These are phyloP conservation scores for Odontamblyopus lacepedii DNA, from an alignment of 2,797 vertebrate species.

Conservation along the genomic window DNA sequence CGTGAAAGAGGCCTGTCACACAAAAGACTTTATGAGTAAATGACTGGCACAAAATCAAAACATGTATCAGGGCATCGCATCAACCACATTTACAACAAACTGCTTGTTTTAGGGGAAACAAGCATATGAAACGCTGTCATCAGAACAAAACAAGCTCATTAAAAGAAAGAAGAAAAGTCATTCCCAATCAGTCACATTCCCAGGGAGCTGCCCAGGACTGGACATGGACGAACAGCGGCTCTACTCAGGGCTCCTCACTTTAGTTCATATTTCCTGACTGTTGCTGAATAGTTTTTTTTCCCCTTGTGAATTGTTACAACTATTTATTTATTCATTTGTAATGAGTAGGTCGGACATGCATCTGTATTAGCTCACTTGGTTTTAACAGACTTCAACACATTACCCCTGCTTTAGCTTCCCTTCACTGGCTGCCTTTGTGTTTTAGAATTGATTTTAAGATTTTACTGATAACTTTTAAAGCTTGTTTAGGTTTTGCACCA, in stretches of 20 bases:
- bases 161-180: background rate
- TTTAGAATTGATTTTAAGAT: too few relatives aligned
- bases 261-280: background rate
- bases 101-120: background rate
- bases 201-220: background rate
- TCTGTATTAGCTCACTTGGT: too few relatives aligned
- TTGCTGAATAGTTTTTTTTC: too few relatives aligned
- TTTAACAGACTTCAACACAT: too few relatives aligned
- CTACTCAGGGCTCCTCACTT: background rate
- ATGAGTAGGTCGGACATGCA: too few relatives aligned
- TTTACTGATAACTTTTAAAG: too few relatives aligned
- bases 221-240: background rate
- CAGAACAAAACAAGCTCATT: background rate
- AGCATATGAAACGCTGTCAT: background rate
- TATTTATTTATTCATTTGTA: too few relatives aligned
- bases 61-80: background rate
- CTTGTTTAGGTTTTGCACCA: too few relatives aligned
- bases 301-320: too few relatives aligned
- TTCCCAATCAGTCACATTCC: background rate
- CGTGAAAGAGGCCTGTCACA: slow-evolving; percentile 89
- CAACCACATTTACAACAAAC: background rate
- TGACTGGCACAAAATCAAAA: background rate
- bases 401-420: too few relatives aligned
- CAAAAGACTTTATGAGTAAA: background rate
- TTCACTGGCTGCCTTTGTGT: too few relatives aligned